Evolutionary conservation across 2,797 vertebrate genomes (phyloP), one percentile per base, ranked within the genome.

Genomic region (Onychomys arenicola): DNA sequence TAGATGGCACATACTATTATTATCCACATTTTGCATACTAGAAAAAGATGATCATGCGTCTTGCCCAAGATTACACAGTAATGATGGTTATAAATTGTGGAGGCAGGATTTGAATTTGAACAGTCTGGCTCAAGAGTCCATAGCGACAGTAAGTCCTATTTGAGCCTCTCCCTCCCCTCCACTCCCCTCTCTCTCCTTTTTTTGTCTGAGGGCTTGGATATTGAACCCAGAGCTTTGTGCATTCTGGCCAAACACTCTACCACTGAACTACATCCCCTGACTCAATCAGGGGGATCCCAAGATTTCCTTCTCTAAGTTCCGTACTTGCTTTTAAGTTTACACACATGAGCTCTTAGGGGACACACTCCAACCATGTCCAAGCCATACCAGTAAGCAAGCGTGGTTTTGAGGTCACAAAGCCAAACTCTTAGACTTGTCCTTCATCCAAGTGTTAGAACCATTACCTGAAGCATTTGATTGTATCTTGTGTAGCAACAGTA

Each of bases 11-110:
- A 89, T 83, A 69, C 25, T 90, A 14, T 92, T 92, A 82, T 89
- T 82, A 81, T 49, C 40, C 32, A 89, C n/a, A 77, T 67, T 90
- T 89, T 95, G 11, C 71, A 71, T n/a, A 61, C 43, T 94, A 43
- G 73, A 95, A 96, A 95, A 37, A 92, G 77, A 65, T 89, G 71
- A 71, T 80, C 59, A 32, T 75, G 21, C 59, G 27, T 83, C 34
- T 93, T 89, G 32, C 32, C 78, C 37, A 86, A 77, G 27, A 32
- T 83, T 92, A 59, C 49, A 82, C 16, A 75, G 61, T 75, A 90
- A n/a, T 84, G 55, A 59, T 91, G 37, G 10, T 83, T 77, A 76
- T 89, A 76, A 89, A 96, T 76, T 76, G 7, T 83, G 40, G 59
- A 86, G 49, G 69, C 37, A 46, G 32, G 63, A 69, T 83, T 93